A percentile compares a stretch with the other conserved stretches of the same genome.
Conservation (phyloP, 2,797 vertebrate genomes). For the Microctenopoma stevenorrisi region DNA sequence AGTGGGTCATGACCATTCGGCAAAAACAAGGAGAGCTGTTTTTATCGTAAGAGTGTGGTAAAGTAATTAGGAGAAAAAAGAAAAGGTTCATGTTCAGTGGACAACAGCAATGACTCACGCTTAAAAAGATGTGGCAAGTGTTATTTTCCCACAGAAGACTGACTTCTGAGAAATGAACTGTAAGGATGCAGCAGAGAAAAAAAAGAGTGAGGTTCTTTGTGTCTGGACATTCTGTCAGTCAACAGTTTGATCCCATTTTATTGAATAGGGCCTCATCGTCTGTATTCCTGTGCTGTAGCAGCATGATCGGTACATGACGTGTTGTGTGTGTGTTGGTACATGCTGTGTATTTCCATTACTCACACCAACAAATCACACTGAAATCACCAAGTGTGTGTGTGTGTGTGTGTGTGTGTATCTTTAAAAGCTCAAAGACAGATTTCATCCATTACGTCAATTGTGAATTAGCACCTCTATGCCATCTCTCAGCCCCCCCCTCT, state of each 20-base stretch:
- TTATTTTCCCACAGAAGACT: slow-evolving; percentile 20
- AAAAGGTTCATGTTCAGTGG: slow-evolving; percentile 9
- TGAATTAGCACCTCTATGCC: slow-evolving; percentile 86
- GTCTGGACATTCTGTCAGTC: slow-evolving; percentile 17
- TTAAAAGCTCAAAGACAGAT: slow-evolving; percentile 90
- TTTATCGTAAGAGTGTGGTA: slow-evolving; percentile 18
- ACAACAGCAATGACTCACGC: slow-evolving; percentile 21
- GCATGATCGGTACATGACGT: slow-evolving; percentile 57
- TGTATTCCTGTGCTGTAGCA: slow-evolving; percentile 86
- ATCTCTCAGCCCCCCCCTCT: slow-evolving; percentile 77
- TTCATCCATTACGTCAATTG: slow-evolving; percentile 95
- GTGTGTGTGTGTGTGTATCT: slow-evolving; percentile 62
- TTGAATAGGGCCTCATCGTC: slow-evolving; percentile 84
- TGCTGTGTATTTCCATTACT: slow-evolving; percentile 86
- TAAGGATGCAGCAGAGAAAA: not conserved
- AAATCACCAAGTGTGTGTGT: slow-evolving; percentile 79
- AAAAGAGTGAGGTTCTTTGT: slow-evolving; percentile 6
- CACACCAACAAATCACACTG: slow-evolving; percentile 87
- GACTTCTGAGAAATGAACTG: slow-evolving; percentile 24
- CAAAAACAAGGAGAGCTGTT: slow-evolving; percentile 31
- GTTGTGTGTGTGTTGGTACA: slow-evolving; percentile 66
- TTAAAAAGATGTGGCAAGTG: slow-evolving; percentile 27
- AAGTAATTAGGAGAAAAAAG: not conserved
- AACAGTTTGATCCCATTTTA: slow-evolving; percentile 75
- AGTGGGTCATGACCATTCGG: slow-evolving; percentile 19